These are phyloP conservation scores for Myanophis thanlyinensis DNA, from an alignment of 2,113 vertebrate species.

Conservation along the genomic window DNA sequence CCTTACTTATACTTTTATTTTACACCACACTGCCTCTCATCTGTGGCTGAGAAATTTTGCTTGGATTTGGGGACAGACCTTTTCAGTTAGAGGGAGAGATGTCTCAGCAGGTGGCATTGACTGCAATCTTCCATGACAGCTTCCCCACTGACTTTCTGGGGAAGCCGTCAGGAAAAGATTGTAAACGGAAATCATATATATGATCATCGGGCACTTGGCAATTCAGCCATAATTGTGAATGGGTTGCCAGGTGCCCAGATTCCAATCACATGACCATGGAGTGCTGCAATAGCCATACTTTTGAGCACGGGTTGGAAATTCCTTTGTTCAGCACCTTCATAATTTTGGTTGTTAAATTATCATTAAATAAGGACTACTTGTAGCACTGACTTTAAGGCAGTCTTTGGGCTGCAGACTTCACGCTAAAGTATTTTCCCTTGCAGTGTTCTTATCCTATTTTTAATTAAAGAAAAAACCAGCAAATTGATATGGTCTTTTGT, in stretches of 20 bases:
- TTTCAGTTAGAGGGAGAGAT: background rate
- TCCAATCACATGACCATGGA: background rate
- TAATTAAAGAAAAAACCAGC: background rate
- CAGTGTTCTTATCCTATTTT: background rate
- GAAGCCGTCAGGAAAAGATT: background rate
- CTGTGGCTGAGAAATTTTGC: background rate
- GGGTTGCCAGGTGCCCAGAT: background rate
- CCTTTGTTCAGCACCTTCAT: background rate
- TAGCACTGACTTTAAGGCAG: background rate
- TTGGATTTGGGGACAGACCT: background rate
- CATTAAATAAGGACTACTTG: background rate
- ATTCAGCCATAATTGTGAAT: background rate
- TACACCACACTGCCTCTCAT: background rate
- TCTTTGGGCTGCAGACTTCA: background rate
- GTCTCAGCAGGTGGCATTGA: background rate
- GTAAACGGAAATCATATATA: background rate
- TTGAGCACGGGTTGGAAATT: background rate
- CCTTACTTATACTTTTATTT: background rate
- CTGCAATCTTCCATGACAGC: background rate
- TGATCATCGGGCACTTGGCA: background rate
- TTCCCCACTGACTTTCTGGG: background rate
- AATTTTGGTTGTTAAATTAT: background rate
- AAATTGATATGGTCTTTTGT: background rate
- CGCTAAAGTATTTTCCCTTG: background rate
- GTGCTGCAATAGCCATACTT: background rate